Evolutionary conservation across 1,140 invertebrate species (phyloP).

Genomic region (Patella vulgata): DNA sequence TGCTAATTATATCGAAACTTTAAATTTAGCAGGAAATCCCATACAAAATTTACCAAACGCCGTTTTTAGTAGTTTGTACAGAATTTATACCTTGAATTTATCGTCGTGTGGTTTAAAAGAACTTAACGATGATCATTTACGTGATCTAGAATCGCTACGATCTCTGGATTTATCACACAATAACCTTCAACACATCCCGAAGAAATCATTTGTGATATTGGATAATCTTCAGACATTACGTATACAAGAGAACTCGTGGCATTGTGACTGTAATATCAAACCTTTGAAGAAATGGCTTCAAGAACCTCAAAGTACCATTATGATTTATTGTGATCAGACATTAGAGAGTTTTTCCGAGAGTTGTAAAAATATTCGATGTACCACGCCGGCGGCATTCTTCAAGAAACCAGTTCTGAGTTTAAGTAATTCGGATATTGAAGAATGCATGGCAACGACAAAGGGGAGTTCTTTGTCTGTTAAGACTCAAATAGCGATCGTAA

Average conservation of each 20-base stretch:
- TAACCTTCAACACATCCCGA: constrained; percentile 36
- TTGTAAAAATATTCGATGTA: constrained; percentile 32
- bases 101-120: constrained; percentile 37
- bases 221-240: constrained; percentile 25
- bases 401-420: constrained; percentile 19
- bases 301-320: neutral
- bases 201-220: constrained; percentile 30
- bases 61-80: constrained; percentile 36
- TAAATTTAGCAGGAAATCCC: constrained; percentile 46
- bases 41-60: constrained; percentile 26
- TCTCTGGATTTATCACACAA: constrained; percentile 47
- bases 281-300: constrained; percentile 42
- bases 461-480: constrained; percentile 14
- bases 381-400: constrained; percentile 16
- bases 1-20: constrained; percentile 24
- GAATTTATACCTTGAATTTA: constrained; percentile 41
- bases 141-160: constrained; percentile 24
- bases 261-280: constrained; percentile 50
- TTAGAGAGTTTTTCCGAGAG: constrained; percentile 1
- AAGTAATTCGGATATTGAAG: constrained; percentile 22
- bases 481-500: constrained; percentile 36
- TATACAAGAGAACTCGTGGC: constrained; percentile 44
- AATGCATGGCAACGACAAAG: constrained; percentile 11
- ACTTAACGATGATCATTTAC: constrained; percentile 28
- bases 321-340: constrained; percentile 2